These are phyloP conservation scores for Oophaga sylvatica DNA, from an alignment of 2,797 vertebrate genomes.

Conservation along the genomic window DNA sequence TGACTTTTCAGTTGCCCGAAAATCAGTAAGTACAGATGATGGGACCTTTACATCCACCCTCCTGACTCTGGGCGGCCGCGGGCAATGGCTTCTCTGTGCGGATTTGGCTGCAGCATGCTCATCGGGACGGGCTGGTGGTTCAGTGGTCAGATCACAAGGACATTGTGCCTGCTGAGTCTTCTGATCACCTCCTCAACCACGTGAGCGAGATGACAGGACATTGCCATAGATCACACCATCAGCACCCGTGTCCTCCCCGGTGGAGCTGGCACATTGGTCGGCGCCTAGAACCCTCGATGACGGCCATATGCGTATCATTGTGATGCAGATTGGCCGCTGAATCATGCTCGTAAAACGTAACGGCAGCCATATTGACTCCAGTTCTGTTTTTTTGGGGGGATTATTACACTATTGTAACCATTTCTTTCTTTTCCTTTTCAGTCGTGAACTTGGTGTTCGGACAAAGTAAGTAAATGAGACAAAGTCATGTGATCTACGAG, in stretches of 20 bases:
- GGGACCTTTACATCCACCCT: background rate
- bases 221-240: background rate
- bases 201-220: background rate
- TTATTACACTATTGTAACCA: background rate
- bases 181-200: background rate
- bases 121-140: background rate
- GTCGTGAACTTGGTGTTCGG: background rate
- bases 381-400: background rate
- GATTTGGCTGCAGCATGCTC: background rate
- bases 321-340: too few relatives aligned
- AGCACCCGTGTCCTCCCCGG: too few relatives aligned
- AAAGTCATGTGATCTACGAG: too few relatives aligned
- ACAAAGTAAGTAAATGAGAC: conserved; percentile 15
- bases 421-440: conserved; percentile 17
- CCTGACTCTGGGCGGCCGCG: background rate
- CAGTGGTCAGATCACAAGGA: background rate
- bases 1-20: too few relatives aligned
- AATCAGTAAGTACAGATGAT: background rate
- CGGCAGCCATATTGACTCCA: too few relatives aligned
- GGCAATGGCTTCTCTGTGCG: background rate
- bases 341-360: too few relatives aligned
- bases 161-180: background rate
- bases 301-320: too few relatives aligned
- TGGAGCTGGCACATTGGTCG: too few relatives aligned
- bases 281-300: too few relatives aligned